A percentile compares a stretch with the other conserved stretches of the same genome.
These are phyloP conservation scores for Calvadosia cruxmelitensis DNA, from an alignment of 30 jellyfish, hydroid and myxozoan species.

Conservation along the genomic window DNA sequence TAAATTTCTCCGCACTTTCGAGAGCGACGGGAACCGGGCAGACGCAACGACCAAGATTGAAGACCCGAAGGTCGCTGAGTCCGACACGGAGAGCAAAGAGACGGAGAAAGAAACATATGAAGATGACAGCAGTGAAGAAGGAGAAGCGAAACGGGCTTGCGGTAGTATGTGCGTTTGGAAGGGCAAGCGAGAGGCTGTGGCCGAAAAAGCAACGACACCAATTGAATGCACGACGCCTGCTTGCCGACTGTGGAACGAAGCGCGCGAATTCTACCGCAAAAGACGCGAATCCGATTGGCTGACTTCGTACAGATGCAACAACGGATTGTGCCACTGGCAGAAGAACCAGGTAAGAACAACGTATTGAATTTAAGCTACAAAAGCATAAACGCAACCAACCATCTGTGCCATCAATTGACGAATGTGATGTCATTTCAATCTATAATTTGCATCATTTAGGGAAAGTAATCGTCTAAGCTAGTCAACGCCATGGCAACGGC, in stretches of 20 bases:
- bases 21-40: not conserved
- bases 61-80: not conserved
- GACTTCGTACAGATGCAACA: not conserved
- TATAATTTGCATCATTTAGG: too few species aligned
- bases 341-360: not conserved
- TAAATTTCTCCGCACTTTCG: not conserved
- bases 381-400: too few species aligned
- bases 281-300: not conserved
- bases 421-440: too few species aligned
- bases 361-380: too few species aligned
- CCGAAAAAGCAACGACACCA: not conserved
- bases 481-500: too few species aligned
- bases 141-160: not conserved
- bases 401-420: too few species aligned
- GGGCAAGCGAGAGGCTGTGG: not conserved
- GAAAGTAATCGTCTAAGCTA: too few species aligned
- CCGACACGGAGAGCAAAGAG: not conserved
- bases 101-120: too few species aligned
- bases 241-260: not conserved
- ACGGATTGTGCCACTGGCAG: not conserved
- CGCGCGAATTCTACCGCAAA: not conserved
- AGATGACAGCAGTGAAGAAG: not conserved
- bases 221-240: not conserved
- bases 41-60: not conserved
- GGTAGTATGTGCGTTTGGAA: conserved; percentile 1